Percentiles rank a stretch among this genome's conserved stretches.
Evolutionary conservation across 2,888 invertebrate species (phyloP).

Genomic region (Diplazon laetatorius): DNA sequence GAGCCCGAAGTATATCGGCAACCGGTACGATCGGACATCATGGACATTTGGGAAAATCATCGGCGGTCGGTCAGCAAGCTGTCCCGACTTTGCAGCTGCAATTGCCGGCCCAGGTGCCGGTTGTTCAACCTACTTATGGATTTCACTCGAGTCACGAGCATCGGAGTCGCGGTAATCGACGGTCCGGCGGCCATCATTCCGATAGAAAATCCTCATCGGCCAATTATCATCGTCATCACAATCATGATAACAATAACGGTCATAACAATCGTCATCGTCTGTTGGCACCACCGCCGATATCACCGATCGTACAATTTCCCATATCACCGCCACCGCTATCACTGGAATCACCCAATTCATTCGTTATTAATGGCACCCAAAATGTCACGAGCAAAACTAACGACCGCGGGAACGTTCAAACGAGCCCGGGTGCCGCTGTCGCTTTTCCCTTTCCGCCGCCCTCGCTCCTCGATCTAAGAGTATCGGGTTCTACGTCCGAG

Average conservation of each 20-base stretch:
- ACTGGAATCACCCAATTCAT: slow-evolving; percentile 84
- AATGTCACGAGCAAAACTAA: slow-evolving; percentile 54
- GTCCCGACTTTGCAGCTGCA: slow-evolving; percentile 61
- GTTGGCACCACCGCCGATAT: slow-evolving; percentile 83
- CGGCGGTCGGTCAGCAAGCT: slow-evolving; percentile 55
- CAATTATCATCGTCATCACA: slow-evolving; percentile 64
- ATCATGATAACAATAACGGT: slow-evolving; percentile 44
- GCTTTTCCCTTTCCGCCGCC: slow-evolving; percentile 80
- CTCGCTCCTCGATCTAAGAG: slow-evolving; percentile 80
- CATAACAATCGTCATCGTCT: slow-evolving; percentile 72
- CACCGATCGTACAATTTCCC: slow-evolving; percentile 74
- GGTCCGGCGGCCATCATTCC: slow-evolving; percentile 66
- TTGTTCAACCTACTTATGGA: slow-evolving; percentile 84
- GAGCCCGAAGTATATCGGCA: slow-evolving; percentile 56
- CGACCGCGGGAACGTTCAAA: slow-evolving; percentile 55
- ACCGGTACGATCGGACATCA: slow-evolving; percentile 43
- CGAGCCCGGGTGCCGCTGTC: slow-evolving; percentile 72
- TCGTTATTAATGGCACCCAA: slow-evolving; percentile 68
- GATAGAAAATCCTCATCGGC: slow-evolving; percentile 79
- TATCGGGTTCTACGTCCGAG: slow-evolving; percentile 79
- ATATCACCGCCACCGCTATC: slow-evolving; percentile 86
- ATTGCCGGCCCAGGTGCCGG: slow-evolving; percentile 72
- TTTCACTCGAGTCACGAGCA: slow-evolving; percentile 82
- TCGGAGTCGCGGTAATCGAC: slow-evolving; percentile 79
- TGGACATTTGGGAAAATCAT: slow-evolving; percentile 62